phyloP scores from a whole-genome alignment of 2,113 vertebrate genomes.

The Bos javanicus region DNA sequence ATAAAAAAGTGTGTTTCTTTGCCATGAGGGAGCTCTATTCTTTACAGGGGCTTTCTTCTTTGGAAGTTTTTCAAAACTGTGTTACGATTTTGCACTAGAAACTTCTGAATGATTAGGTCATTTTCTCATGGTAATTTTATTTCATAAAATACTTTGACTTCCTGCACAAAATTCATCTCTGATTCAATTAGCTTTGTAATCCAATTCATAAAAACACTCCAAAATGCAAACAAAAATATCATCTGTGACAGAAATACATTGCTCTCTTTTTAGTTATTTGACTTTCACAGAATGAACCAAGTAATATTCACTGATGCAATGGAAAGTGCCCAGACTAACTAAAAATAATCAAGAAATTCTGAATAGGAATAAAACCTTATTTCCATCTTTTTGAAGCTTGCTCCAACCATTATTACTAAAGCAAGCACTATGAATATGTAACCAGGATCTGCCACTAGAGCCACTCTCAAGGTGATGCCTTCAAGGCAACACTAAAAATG shows the following conservation, averaged over 20 bases:
- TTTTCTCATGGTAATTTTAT: constrained; percentile 63
- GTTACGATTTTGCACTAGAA: constrained; percentile 45
- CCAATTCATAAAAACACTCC: constrained; percentile 64
- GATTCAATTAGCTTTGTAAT: constrained; percentile 48
- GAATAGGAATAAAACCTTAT: constrained; percentile 50
- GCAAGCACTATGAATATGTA: background rate
- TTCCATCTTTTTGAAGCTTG: constrained; percentile 69
- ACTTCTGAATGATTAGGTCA: constrained; percentile 67
- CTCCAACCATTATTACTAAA: constrained; percentile 50
- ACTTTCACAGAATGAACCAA: constrained; percentile 49
- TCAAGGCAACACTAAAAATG: constrained; percentile 16
- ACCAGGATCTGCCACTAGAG: background rate
- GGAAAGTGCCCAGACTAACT: constrained; percentile 41
- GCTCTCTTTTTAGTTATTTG: constrained; percentile 45
- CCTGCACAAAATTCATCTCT: constrained; percentile 47
- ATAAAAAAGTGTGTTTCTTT: background rate
- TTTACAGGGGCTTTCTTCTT: background rate
- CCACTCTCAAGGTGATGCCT: background rate
- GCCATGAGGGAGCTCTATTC: background rate
- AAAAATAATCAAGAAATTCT: constrained; percentile 68
- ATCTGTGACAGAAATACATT: constrained; percentile 55
- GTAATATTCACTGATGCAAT: constrained; percentile 56
- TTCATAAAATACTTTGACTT: constrained; percentile 59
- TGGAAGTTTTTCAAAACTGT: constrained; percentile 43
- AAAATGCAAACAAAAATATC: constrained; percentile 59